phyloP scores from a whole-genome alignment of 1,140 invertebrate genomes.

The Scaptomyza hsui region DNA sequence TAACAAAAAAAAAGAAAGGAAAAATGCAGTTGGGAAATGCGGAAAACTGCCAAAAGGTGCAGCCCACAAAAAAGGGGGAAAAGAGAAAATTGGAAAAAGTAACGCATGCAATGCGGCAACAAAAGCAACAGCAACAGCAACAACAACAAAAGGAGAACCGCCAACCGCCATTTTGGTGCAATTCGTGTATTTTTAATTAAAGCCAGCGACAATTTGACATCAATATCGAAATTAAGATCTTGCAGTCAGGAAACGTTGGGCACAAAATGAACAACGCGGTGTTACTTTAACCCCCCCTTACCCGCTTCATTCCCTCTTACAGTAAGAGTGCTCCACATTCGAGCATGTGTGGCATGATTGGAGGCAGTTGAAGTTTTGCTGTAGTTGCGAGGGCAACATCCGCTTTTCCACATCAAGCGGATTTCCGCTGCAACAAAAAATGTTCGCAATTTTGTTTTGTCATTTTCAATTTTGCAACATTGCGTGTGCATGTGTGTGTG shows the following conservation, averaged over 20 bases:
- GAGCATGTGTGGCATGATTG: slow-evolving; percentile 1
- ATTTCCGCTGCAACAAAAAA: slow-evolving; percentile 70
- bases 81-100: slow-evolving; percentile 9
- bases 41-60: slow-evolving; percentile 20
- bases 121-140: background rate
- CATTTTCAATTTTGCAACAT: slow-evolving; percentile 70
- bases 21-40: slow-evolving; percentile 26
- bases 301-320: too few relatives aligned
- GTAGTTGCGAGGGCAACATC: slow-evolving; percentile 38
- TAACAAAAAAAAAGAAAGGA: too few relatives aligned
- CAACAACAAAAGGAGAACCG: background rate
- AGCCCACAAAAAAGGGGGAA: background rate
- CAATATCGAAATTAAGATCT: slow-evolving; percentile 82
- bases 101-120: slow-evolving; percentile 10
- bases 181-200: slow-evolving; percentile 74
- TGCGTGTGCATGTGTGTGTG: slow-evolving; percentile 29
- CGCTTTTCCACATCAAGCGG: slow-evolving; percentile 54
- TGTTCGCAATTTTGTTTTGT: slow-evolving; percentile 66
- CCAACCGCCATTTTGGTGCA: slow-evolving; percentile 31
- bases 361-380: slow-evolving; percentile 8
- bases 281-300: background rate
- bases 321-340: background rate
- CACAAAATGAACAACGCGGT: background rate
- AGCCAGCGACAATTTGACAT: slow-evolving; percentile 77
- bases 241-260: slow-evolving; percentile 38